These are phyloP conservation scores for Lasioglossum calceatum DNA, from an alignment of 2,888 invertebrate genomes.

Conservation along the genomic window DNA sequence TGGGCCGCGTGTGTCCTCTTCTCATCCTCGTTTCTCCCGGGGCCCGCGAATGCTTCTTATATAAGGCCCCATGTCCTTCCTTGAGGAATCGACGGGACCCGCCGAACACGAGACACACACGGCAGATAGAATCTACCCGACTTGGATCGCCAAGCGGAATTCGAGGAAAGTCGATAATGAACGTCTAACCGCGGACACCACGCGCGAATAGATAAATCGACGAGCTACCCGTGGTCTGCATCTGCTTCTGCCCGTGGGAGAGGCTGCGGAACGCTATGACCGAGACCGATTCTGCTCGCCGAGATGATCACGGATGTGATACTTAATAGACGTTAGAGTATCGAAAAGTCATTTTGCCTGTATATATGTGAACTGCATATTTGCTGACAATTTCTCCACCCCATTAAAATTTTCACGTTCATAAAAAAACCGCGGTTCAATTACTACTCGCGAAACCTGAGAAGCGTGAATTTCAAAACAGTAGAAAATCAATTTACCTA, in stretches of 20 bases:
- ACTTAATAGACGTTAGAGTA: neutral
- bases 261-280: neutral
- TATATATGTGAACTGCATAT: neutral
- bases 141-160: constrained; percentile 28
- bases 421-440: neutral
- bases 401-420: neutral
- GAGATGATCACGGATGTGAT: neutral
- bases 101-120: constrained; percentile 51
- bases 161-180: constrained; percentile 53
- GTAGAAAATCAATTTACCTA: neutral
- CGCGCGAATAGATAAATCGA: constrained; percentile 34
- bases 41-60: constrained; percentile 39
- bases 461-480: neutral
- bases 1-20: constrained; percentile 8
- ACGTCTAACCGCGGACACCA: constrained; percentile 21
- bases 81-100: constrained; percentile 53
- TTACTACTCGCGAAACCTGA: neutral
- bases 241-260: neutral
- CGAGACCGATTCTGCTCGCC: constrained; percentile 2
- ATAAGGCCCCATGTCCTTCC: constrained; percentile 54
- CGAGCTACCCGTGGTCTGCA: neutral
- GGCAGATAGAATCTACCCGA: constrained; percentile 45
- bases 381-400: neutral
- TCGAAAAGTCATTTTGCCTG: too few species aligned
- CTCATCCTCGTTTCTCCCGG: neutral